phyloP scores from a whole-genome alignment of 2,888 invertebrate genomes.

The Drosophila antonietae region DNA sequence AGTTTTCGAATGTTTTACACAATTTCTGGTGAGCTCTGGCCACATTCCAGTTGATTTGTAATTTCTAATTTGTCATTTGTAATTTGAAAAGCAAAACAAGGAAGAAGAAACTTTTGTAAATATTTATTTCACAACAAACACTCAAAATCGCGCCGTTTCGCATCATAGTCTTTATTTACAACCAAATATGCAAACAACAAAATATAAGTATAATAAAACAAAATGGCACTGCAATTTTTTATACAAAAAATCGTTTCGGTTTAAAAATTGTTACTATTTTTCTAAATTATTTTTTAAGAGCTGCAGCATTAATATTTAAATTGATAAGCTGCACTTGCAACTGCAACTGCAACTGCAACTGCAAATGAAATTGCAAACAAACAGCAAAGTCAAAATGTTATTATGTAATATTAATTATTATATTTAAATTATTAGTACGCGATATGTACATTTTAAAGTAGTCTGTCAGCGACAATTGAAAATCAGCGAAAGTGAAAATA shows the following conservation, averaged over 20 bases:
- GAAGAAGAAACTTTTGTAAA: constrained; percentile 67
- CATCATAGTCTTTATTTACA: constrained; percentile 37
- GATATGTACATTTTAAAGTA: constrained; percentile 72
- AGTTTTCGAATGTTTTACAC: constrained; percentile 44
- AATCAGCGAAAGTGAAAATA: constrained; percentile 66
- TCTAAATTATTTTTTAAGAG: constrained; percentile 62
- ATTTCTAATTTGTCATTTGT: constrained; percentile 21
- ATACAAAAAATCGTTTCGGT: constrained; percentile 59
- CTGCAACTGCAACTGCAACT: background rate
- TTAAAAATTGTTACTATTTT: constrained; percentile 67
- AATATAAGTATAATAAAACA: constrained; percentile 11
- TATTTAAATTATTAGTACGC: constrained; percentile 68
- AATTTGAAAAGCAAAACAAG: constrained; percentile 7
- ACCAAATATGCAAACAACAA: constrained; percentile 10
- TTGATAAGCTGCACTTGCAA: constrained; percentile 18
- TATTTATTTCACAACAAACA: constrained; percentile 66
- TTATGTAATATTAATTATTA: constrained; percentile 75
- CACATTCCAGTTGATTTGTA: constrained; percentile 56
- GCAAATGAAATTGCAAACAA: background rate
- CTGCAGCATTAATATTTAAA: constrained; percentile 55
- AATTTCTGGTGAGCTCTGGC: constrained; percentile 41
- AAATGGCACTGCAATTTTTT: constrained; percentile 66
- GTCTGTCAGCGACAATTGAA: constrained; percentile 63
- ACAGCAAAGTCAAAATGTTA: constrained; percentile 56
- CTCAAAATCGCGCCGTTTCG: constrained; percentile 30